These are phyloP conservation scores for Natrix natrix DNA, from an alignment of 2,797 vertebrate species.

Conservation along the genomic window DNA sequence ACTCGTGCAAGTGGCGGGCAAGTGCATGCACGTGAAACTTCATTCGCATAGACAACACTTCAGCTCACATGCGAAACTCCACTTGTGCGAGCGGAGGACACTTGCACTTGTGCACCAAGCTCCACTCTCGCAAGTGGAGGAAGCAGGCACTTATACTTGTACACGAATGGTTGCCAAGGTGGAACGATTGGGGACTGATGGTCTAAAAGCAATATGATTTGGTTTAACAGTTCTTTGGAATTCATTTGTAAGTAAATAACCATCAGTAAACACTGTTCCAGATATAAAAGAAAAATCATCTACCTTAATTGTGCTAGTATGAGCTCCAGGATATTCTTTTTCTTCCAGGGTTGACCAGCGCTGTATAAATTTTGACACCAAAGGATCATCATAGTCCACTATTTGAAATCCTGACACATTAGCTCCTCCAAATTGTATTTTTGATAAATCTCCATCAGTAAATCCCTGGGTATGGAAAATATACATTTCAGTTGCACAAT, in stretches of 20 bases:
- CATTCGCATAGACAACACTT: too few relatives aligned
- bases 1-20: too few relatives aligned
- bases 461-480: conserved; percentile 84
- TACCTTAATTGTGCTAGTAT: conserved; percentile 86
- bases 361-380: conserved; percentile 97
- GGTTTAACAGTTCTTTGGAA: background rate
- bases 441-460: conserved; percentile 93
- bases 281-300: conserved; percentile 5
- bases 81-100: too few relatives aligned
- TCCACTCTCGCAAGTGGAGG: background rate
- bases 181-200: background rate
- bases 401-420: conserved; percentile 99
- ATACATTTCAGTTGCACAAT: conserved; percentile 23
- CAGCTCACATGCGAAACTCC: too few relatives aligned
- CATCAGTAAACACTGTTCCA: background rate
- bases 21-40: too few relatives aligned
- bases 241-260: background rate
- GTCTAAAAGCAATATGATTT: background rate
- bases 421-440: conserved; percentile 98
- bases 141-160: too few relatives aligned
- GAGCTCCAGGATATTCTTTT: conserved; percentile 96
- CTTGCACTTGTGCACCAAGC: too few relatives aligned
- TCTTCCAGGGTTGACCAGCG: conserved; percentile 96
- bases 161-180: background rate
- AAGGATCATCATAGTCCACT: conserved; percentile 94